Percentiles rank a stretch among this genome's conserved stretches.
Conservation (phyloP, 1,140 invertebrate species). For the Camponotus floridanus region DNA sequence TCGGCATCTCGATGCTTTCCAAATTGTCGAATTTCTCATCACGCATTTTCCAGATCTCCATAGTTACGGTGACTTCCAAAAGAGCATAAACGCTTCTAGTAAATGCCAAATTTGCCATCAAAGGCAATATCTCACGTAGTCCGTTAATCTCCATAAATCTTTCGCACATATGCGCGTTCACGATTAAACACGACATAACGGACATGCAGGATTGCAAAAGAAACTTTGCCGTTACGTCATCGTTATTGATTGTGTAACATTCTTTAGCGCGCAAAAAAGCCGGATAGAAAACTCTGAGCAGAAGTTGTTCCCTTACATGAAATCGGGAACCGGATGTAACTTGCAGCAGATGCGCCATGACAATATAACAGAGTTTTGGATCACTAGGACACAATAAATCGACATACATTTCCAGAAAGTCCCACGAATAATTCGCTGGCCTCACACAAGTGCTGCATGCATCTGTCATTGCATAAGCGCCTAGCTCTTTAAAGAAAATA, state of each 20-base stretch:
- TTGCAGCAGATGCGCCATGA: conserved; percentile 88
- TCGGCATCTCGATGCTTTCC: conserved; percentile 76
- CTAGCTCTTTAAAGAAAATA: conserved; percentile 88
- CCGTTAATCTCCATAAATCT: conserved; percentile 88
- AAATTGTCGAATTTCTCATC: background rate
- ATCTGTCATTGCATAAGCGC: conserved; percentile 80
- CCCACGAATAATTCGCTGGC: conserved; percentile 84
- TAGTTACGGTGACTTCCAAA: conserved; percentile 88
- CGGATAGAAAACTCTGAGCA: conserved; percentile 88
- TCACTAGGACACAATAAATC: conserved; percentile 87
- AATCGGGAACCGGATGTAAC: conserved; percentile 87
- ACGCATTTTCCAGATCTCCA: conserved; percentile 86
- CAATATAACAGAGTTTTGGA: conserved; percentile 86
- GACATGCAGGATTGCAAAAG: conserved; percentile 88
- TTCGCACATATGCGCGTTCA: conserved; percentile 87
- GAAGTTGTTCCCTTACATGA: conserved; percentile 87
- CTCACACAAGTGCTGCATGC: conserved; percentile 77
- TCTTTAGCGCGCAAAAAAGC: conserved; percentile 87
- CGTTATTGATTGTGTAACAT: conserved; percentile 81
- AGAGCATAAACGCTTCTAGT: conserved; percentile 88
- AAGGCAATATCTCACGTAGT: conserved; percentile 86
- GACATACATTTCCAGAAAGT: conserved; percentile 87
- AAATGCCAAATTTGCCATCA: conserved; percentile 87
- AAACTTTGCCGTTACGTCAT: conserved; percentile 86
- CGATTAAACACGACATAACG: conserved; percentile 87